Evolutionary conservation across 2,797 vertebrate species (phyloP), one percentile per base, ranked within the genome.

Genomic region (Phataginus tricuspis): DNA sequence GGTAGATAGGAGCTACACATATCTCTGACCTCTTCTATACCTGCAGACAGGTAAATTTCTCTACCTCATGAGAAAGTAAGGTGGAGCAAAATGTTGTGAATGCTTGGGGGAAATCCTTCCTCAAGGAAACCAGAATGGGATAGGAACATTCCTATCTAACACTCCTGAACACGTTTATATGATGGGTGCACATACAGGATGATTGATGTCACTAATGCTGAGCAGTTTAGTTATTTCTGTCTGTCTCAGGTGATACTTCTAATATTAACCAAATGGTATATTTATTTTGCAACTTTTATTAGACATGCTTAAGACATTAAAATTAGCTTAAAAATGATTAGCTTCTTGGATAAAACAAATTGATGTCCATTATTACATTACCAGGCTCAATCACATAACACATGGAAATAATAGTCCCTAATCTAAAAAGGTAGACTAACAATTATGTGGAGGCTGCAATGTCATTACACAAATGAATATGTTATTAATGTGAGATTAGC

Each of bases 371-470:
- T 93, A 86, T 74, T 92, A n/a, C 49, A 42, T 79, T 93, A 59
- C 63, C 42, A 83, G 42, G 21, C 34, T 91, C 21, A 92, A 34
- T 18, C 6, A 39, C 0, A 27, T 45, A 90, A 45, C 25, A 42
- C 27, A 18, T 45, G 34, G 55, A 14, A 86, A 82, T 92, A 80
- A 57, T 3, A 25, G n/a, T 51, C 29, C 29, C 21, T 84, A 91
- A 95, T 87, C 83, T 94, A 95, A 94, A 85, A 45, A 75, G 53
- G 45, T 90, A 82, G 89, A 78, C 77, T 51, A 86, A 14, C 15
- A 93, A n/a, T 72, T 92, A 77, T 49, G 34, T 53, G 74, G n/a
- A 85, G 8, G 11, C 25, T 78, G n/a, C 29, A 71, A 21, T 57
- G 57, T 88, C 51, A 61, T 27, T 25, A 57, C 21, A 45, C 39